Percentiles rank a stretch among this genome's conserved stretches.
These are phyloP conservation scores for Pelvicachromis taeniatus DNA, from an alignment of 2,113 vertebrate genomes.

Conservation along the genomic window DNA sequence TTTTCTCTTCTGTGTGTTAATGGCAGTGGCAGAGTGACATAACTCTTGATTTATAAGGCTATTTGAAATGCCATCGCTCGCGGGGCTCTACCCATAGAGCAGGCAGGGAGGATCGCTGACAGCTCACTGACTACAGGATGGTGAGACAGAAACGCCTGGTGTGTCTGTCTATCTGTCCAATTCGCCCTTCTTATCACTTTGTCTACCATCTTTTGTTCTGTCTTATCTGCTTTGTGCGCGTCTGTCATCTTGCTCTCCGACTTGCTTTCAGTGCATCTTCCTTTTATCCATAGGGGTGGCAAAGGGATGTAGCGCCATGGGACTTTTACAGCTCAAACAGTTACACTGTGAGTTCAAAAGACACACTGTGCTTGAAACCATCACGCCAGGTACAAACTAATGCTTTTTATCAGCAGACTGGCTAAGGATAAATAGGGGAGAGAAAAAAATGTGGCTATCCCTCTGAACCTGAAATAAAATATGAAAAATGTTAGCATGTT, in stretches of 20 bases:
- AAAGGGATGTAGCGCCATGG: constrained; percentile 1
- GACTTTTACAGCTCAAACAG: constrained; percentile 21
- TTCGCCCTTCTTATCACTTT: constrained; percentile 15
- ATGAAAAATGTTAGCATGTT: neutral
- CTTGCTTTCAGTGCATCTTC: neutral
- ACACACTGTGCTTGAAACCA: constrained; percentile 11
- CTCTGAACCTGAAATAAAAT: no score
- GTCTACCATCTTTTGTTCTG: constrained; percentile 41
- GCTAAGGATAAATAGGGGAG: neutral
- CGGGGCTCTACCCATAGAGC: constrained; percentile 53
- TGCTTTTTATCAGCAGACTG: constrained; percentile 17
- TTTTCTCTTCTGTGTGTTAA: constrained; percentile 68
- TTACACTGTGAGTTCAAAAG: constrained; percentile 28
- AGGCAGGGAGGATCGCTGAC: constrained; percentile 64
- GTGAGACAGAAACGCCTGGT: constrained; percentile 52
- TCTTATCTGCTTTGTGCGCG: constrained; percentile 21
- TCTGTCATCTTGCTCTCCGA: constrained; percentile 4
- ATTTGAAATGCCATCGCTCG: constrained; percentile 71
- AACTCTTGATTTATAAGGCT: constrained; percentile 75
- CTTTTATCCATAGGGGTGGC: constrained; percentile 12
- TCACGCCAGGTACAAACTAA: constrained; percentile 3
- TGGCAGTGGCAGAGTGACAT: constrained; percentile 71
- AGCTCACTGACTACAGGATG: constrained; percentile 62
- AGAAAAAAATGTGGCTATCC: neutral
- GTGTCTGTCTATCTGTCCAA: constrained; percentile 35